Percentiles rank a stretch among this genome's conserved stretches.
Evolutionary conservation across 2,888 invertebrate species (phyloP).

Genomic region (Lamproptera curius): DNA sequence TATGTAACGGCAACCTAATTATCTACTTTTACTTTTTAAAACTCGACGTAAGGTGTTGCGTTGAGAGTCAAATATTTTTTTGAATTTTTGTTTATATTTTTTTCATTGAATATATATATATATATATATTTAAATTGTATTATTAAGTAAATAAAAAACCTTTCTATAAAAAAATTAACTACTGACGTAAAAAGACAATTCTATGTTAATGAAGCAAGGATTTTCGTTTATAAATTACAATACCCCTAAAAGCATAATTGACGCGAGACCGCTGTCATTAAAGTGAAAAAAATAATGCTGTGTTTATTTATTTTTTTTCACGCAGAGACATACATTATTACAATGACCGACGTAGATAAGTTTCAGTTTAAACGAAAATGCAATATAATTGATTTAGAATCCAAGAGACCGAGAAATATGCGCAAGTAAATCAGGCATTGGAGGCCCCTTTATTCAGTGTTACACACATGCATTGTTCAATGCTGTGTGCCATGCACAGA

Average conservation of each 20-base stretch:
- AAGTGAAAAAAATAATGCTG: too few relatives aligned
- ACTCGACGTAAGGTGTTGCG: too few relatives aligned
- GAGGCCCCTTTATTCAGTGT: constrained; percentile 44
- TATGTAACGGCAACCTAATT: not conserved
- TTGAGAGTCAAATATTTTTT: not conserved
- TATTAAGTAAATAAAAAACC: constrained; percentile 2
- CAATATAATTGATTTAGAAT: constrained; percentile 31
- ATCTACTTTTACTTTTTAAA: too few relatives aligned
- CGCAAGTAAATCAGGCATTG: constrained; percentile 34
- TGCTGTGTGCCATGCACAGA: constrained; percentile 28
- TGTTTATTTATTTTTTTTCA: too few relatives aligned
- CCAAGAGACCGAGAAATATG: constrained; percentile 26
- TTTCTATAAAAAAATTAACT: not conserved
- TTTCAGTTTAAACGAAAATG: too few relatives aligned
- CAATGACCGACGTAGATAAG: too few relatives aligned
- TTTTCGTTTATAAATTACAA: too few relatives aligned
- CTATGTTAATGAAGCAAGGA: not conserved
- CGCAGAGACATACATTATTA: too few relatives aligned
- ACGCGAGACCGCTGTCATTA: too few relatives aligned
- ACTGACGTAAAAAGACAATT: not conserved
- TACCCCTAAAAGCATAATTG: too few relatives aligned
- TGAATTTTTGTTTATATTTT: not conserved
- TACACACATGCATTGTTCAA: constrained; percentile 39
- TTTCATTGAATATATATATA: not conserved
- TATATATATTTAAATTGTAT: constrained; percentile 5